Base-by-base conservation (phyloP, 37 sponge, comb jelly and placozoan species). In the Lycopodina hypogea region DNA sequence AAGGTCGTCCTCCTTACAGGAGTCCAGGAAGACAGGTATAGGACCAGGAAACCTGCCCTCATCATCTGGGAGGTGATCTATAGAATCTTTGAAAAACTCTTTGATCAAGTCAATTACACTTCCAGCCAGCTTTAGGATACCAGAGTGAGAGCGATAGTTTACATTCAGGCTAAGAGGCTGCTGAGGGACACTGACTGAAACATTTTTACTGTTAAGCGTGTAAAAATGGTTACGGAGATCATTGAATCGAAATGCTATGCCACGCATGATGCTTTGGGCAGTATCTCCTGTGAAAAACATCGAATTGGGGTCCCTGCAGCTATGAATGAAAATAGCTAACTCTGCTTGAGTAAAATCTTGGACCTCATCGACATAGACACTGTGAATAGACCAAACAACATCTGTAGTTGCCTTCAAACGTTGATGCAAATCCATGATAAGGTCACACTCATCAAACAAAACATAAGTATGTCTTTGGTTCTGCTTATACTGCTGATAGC, bases 331-430 rank as follows among this genome's bases (percentile, higher is more conserved):
- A 55, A 92, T 68, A 6, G 86, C 80, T 55, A 92, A 38, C 64
- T 92, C 93, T 14, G 93, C 93, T 48, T 92, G 89, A 12, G 93
- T 92, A 78, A 92, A 92, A 55, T 92, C 93, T 68, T 94, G 94
- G 0, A 87, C 89, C 38, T 94, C 94, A 34, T 94, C 94, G 57
- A 94, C 81, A 78, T 84, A 94, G 38, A 94, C 23, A 39, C 88
- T 88, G 48, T 94, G 86, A 24, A 94, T 72, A 19, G 80, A 77
- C 87, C 92, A 87, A 0, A 63, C 76, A 64, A 83, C 75, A 39
- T 83, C 88, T 48, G 12, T 22, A 1, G 61, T 33, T 9, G 15
- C 21, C 19, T 41, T 68, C 26, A 90, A 91, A 0, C 88, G 75
- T 33, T 68, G 42, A 59, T 83, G 81, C 11, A 94, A 26, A 52